Percentiles rank a stretch among this genome's conserved stretches.
phyloP scores from a whole-genome alignment of 2,797 vertebrate species.

The Heteromormyrus szaboi region DNA sequence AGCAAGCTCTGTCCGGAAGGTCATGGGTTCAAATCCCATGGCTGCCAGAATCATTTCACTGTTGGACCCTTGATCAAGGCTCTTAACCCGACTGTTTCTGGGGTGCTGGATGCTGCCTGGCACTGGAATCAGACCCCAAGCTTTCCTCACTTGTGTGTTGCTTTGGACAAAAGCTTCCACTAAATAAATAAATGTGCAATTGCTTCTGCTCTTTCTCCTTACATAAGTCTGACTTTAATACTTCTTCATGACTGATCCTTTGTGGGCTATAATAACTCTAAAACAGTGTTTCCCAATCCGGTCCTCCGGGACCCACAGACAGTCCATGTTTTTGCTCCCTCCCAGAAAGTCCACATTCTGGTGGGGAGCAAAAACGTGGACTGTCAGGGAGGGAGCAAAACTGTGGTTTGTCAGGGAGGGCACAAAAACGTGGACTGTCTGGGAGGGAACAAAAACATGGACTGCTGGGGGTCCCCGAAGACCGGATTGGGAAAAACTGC shows the following conservation, averaged over 20 bases:
- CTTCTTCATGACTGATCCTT: neutral
- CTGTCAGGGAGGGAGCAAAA: neutral
- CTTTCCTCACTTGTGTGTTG: neutral
- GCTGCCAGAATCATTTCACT: neutral
- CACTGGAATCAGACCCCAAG: neutral
- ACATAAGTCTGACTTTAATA: conserved; percentile 6
- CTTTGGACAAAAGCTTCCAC: neutral
- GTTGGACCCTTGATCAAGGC: neutral
- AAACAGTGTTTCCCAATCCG: neutral
- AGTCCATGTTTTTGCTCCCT: neutral
- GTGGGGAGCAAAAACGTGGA: neutral
- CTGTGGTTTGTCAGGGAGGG: neutral
- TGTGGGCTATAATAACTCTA: neutral
- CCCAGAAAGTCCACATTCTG: neutral
- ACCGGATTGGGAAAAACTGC: neutral
- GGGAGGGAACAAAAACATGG: neutral
- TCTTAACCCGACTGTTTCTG: neutral
- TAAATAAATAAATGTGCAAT: neutral
- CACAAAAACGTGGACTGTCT: neutral
- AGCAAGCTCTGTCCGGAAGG: neutral
- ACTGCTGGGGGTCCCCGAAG: neutral
- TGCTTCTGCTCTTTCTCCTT: neutral
- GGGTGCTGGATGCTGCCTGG: neutral
- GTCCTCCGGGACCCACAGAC: neutral
- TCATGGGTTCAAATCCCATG: neutral